Evolutionary conservation across 35 echinoderm and acorn worm genomes (phyloP).

Genomic region (Anneissia japonica): DNA sequence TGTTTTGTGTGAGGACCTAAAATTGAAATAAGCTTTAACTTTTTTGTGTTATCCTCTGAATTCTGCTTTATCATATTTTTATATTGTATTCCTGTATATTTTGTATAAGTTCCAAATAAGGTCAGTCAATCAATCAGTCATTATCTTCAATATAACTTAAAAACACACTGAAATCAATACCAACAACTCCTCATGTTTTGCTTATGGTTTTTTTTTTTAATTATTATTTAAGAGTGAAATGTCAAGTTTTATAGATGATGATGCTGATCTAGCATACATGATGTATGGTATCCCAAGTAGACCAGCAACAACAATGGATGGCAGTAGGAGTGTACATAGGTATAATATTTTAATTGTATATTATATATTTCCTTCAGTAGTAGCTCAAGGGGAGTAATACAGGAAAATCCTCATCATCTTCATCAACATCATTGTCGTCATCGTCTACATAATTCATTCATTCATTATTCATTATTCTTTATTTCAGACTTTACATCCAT

Average conservation of each 20-base stretch:
- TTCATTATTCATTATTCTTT: no score
- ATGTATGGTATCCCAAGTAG: slow-evolving; percentile 82
- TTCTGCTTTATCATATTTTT: background rate
- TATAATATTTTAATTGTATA: no score
- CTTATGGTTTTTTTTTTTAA: background rate
- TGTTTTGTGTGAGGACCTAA: no score
- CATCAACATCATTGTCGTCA: no score
- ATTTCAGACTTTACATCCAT: no score
- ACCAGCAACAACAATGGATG: slow-evolving; percentile 15
- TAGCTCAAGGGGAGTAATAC: no score
- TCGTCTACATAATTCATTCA: no score
- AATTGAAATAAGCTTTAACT: no score
- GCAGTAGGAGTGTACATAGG: background rate
- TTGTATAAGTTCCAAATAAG: no score
- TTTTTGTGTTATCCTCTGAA: background rate
- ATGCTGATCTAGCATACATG: slow-evolving; percentile 66
- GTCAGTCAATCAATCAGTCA: no score
- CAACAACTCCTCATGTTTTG: background rate
- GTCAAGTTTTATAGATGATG: slow-evolving; percentile 68
- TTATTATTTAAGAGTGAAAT: slow-evolving; percentile 44
- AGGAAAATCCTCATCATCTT: no score
- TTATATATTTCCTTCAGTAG: no score
- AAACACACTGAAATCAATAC: background rate
- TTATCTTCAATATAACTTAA: background rate
- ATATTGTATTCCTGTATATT: background rate